phyloP scores from a whole-genome alignment of 2,888 invertebrate genomes.

The Horisme vitalbata region DNA sequence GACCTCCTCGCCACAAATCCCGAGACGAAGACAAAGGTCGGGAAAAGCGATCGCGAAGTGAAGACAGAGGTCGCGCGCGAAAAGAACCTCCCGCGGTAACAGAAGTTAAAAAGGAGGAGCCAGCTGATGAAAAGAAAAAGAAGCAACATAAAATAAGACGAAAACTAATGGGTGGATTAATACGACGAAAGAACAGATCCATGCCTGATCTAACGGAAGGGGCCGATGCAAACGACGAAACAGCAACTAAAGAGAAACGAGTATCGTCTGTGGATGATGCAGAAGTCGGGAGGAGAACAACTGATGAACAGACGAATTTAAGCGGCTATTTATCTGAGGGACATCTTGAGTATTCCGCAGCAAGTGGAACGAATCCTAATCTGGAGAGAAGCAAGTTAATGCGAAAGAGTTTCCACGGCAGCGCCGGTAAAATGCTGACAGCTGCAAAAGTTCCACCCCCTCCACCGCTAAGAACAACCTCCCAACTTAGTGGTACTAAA shows the following conservation, averaged over 20 bases:
- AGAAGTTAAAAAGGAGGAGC: constrained; percentile 84
- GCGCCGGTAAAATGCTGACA: constrained; percentile 90
- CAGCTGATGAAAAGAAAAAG: constrained; percentile 88
- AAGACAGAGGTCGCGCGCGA: constrained; percentile 90
- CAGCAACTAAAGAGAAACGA: constrained; percentile 66
- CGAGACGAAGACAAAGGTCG: constrained; percentile 87
- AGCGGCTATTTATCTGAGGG: constrained; percentile 95
- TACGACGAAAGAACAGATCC: constrained; percentile 93
- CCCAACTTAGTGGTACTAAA: constrained; percentile 89
- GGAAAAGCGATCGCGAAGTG: constrained; percentile 91
- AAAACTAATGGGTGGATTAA: constrained; percentile 95
- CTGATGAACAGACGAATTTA: constrained; percentile 83
- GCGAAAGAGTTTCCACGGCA: constrained; percentile 94
- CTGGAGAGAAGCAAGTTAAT: constrained; percentile 93
- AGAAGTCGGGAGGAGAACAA: constrained; percentile 85
- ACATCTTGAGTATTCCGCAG: constrained; percentile 89
- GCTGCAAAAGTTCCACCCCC: constrained; percentile 94
- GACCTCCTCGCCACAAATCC: constrained; percentile 87
- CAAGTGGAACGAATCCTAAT: constrained; percentile 88
- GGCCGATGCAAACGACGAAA: constrained; percentile 79
- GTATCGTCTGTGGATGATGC: constrained; percentile 88
- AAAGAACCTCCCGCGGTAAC: constrained; percentile 88
- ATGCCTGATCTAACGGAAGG: constrained; percentile 96
- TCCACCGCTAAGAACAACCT: constrained; percentile 92
- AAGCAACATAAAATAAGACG: constrained; percentile 95